Evolutionary conservation across 2,797 vertebrate genomes (phyloP), one percentile per base, ranked within the genome.

Genomic region (Falco novaeseelandiae): DNA sequence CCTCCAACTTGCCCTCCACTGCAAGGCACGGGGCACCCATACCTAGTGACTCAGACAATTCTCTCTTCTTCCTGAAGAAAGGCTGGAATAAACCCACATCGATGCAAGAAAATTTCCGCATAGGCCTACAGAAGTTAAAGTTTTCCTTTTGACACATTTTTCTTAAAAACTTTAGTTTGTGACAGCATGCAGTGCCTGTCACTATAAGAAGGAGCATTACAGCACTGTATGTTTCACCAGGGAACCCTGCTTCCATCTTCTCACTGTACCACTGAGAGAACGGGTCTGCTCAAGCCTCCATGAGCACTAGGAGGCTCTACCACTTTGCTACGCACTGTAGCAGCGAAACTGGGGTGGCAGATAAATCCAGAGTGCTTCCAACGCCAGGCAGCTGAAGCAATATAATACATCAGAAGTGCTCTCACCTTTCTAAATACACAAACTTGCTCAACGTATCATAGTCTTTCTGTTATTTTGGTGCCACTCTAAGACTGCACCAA

Each of bases 331-430:
- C 7, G 55, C 34, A 34, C 23, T 17, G n/a, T 74, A 49, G 54
- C 66, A 46, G 59, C 5, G 1, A 5, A 6, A 36, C 1, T 10
- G 44, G 48, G 1, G 0, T 10, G n/a, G 38, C 29, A 69, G 51
- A 55, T 23, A 36, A 62, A 82, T 17, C 14, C 58, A 5, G 3
- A 48, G 49, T 1, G 63, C 21, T 29, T 29, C 87, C 57, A 40
- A 7, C 10, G 38, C 74, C 14, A 15, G 25, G 12, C 16, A 74
- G 42, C 36, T 36, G 44, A 38, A 19, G 8, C 57, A 49, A 36
- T 46, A 71, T 42, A 21, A n/a, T 23, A 1, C 1, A 22, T 44
- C 29, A 66, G 69, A 77, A 82, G 59, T 4, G 20, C 76, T 63
- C 4, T 3, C 69, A 20, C 19, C 4, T 69, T 73, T 66, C 70